phyloP scores from a whole-genome alignment of 2,888 invertebrate species.

The Drosophila hawaiiensis region DNA sequence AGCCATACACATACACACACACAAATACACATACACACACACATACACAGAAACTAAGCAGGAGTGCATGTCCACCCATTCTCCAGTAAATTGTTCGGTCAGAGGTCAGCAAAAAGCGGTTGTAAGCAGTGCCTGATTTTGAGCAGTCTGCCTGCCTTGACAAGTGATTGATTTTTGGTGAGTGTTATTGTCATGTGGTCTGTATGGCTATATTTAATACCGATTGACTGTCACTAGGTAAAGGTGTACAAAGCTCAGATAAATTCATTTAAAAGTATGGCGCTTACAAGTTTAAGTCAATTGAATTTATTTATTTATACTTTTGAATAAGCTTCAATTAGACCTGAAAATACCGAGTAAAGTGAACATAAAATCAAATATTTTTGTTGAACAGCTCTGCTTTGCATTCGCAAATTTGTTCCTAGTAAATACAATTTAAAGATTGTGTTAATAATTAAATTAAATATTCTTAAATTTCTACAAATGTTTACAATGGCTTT shows the following conservation, averaged over 20 bases:
- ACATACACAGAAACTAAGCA: not conserved
- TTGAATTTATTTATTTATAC: not conserved
- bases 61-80: not conserved
- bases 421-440: not conserved
- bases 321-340: not conserved
- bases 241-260: not conserved
- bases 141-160: slow-evolving; percentile 12
- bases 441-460: not conserved
- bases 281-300: not conserved
- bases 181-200: not conserved
- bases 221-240: slow-evolving; percentile 37
- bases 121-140: slow-evolving; percentile 17
- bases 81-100: slow-evolving; percentile 34
- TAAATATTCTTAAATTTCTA: not conserved
- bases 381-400: not conserved
- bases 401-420: not conserved
- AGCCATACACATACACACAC: not conserved
- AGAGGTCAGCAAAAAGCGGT: slow-evolving; percentile 20
- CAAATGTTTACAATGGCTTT: not conserved
- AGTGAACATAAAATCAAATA: not conserved
- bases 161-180: slow-evolving; percentile 12
- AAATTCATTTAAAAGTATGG: not conserved
- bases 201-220: slow-evolving; percentile 9
- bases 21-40: slow-evolving; percentile 10
- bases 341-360: no score